phyloP scores from a whole-genome alignment of 1,140 invertebrate genomes.

The Bombus superbus region DNA sequence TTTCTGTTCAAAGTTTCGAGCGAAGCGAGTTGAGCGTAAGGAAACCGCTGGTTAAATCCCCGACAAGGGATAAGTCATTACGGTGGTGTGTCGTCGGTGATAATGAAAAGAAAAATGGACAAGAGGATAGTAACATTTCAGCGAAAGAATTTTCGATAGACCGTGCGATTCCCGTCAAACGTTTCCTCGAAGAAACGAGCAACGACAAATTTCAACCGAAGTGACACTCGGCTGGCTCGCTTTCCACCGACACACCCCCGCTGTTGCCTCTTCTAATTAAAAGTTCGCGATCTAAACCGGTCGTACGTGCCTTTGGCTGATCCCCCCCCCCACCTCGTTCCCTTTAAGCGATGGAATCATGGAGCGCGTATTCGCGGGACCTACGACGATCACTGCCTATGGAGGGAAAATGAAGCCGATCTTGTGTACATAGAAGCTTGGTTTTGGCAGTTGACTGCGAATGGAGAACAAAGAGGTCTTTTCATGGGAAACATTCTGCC shows the following conservation, averaged over 20 bases:
- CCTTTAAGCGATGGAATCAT: background rate
- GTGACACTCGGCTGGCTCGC: constrained; percentile 22
- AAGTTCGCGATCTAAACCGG: constrained; percentile 55
- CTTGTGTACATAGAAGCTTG: constrained; percentile 14
- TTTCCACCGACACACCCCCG: background rate
- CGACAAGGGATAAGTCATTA: background rate
- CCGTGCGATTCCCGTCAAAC: background rate
- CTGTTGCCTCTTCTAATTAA: constrained; percentile 57
- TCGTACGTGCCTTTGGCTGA: constrained; percentile 36
- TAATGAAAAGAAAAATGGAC: background rate
- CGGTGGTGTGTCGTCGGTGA: background rate
- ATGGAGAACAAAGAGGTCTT: constrained; percentile 16
- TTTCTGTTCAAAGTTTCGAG: background rate
- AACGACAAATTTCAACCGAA: constrained; percentile 5
- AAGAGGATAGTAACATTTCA: background rate
- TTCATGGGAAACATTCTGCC: background rate
- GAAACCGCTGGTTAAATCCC: constrained; percentile 7
- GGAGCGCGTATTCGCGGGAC: constrained; percentile 1
- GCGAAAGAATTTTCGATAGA: background rate
- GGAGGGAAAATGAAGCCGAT: constrained; percentile 17
- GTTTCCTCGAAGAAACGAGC: constrained; percentile 5
- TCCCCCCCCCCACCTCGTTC: background rate
- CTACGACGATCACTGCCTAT: constrained; percentile 29
- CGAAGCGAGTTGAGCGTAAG: no score
- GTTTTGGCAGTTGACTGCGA: background rate